These are phyloP conservation scores for Yponomeuta cagnagella DNA, from an alignment of 2,888 invertebrate genomes.

Conservation along the genomic window DNA sequence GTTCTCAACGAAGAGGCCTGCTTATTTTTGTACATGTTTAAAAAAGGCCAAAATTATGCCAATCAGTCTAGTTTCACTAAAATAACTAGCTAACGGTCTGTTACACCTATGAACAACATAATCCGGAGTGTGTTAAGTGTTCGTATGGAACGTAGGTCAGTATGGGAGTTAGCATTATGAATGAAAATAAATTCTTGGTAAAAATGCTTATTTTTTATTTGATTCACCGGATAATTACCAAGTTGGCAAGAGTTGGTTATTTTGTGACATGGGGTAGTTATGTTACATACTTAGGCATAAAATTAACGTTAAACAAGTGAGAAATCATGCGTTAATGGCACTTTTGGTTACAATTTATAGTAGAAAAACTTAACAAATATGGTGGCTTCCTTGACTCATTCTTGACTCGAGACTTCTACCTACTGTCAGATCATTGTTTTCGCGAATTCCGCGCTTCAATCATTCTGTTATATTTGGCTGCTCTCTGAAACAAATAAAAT, in stretches of 20 bases:
- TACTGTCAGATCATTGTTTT: background rate
- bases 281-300: background rate
- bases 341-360: background rate
- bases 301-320: slow-evolving; percentile 7
- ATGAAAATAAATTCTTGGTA: slow-evolving; percentile 61
- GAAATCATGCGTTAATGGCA: slow-evolving; percentile 9
- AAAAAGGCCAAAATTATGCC: slow-evolving; percentile 3
- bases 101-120: background rate
- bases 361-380: slow-evolving; percentile 10
- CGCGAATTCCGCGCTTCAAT: slow-evolving; percentile 13
- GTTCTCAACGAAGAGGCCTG: background rate
- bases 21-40: slow-evolving; percentile 8
- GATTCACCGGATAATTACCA: slow-evolving; percentile 23
- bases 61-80: slow-evolving; percentile 5
- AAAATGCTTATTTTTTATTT: slow-evolving; percentile 45
- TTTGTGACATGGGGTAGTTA: background rate
- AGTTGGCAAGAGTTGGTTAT: slow-evolving; percentile 20
- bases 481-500: slow-evolving; percentile 47
- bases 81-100: background rate
- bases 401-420: background rate
- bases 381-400: slow-evolving; percentile 7
- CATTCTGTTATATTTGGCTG: slow-evolving; percentile 55
- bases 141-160: slow-evolving; percentile 37
- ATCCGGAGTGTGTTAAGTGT: slow-evolving; percentile 20
- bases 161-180: slow-evolving; percentile 48